Conservation (phyloP, 1,140 invertebrate genomes). For the Scaptodrosophila lebanonensis region DNA sequence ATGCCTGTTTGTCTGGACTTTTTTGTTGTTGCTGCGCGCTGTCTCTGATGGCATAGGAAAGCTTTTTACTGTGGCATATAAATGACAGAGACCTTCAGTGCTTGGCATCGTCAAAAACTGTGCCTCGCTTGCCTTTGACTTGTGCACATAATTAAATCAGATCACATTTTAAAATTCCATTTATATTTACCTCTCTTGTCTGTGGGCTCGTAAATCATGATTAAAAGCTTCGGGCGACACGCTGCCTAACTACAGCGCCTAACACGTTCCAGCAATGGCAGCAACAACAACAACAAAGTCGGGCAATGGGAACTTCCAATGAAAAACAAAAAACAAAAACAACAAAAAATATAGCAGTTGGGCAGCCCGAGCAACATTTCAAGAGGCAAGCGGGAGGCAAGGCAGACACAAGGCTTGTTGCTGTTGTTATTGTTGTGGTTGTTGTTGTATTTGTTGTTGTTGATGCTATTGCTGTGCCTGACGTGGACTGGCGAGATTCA, state of each 20-base stretch:
- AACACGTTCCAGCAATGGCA: constrained; percentile 49
- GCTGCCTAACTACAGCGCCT: constrained; percentile 52
- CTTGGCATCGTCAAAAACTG: background rate
- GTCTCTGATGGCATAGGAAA: too few relatives aligned
- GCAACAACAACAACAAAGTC: constrained; percentile 10
- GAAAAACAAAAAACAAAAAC: constrained; percentile 58
- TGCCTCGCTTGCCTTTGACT: constrained; percentile 27
- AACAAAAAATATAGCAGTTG: constrained; percentile 18
- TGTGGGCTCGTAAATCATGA: constrained; percentile 73
- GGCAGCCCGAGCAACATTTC: too few relatives aligned
- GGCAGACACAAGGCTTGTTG: background rate
- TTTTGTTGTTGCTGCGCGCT: too few relatives aligned
- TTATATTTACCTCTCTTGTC: constrained; percentile 71
- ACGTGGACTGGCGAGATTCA: constrained; percentile 60
- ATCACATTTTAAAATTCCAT: constrained; percentile 77
- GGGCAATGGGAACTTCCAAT: constrained; percentile 41
- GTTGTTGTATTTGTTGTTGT: constrained; percentile 7
- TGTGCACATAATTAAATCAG: constrained; percentile 75
- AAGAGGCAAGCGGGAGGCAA: too few relatives aligned
- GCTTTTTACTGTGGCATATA: too few relatives aligned
- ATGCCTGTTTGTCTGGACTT: too few relatives aligned
- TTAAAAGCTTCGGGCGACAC: constrained; percentile 74
- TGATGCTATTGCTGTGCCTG: constrained; percentile 39
- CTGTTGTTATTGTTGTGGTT: constrained; percentile 22
- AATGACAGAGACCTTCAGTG: constrained; percentile 15